phyloP scores from a whole-genome alignment of 30 jellyfish, hydroid and myxozoan genomes.

The Hydra vulgaris region DNA sequence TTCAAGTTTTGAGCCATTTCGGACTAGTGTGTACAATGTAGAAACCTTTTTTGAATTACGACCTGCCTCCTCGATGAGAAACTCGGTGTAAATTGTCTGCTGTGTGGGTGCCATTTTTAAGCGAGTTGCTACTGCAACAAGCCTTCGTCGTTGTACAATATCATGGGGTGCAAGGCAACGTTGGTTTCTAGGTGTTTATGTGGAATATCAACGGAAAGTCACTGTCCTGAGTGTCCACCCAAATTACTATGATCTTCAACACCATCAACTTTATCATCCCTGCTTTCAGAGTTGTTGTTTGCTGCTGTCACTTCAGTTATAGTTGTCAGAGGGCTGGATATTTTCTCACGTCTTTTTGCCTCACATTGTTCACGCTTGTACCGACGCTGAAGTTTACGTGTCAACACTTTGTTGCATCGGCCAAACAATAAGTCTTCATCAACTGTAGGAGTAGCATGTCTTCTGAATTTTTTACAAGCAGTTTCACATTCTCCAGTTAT shows the following conservation, averaged over 20 bases:
- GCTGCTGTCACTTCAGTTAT: too few relatives aligned
- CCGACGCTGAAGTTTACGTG: neutral
- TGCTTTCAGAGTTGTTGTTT: too few relatives aligned
- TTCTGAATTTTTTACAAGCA: neutral
- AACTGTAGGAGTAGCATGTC: neutral
- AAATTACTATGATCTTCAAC: too few relatives aligned
- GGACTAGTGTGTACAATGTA: too few relatives aligned
- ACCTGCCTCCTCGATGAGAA: neutral
- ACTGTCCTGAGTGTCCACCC: too few relatives aligned
- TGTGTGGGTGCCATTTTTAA: neutral
- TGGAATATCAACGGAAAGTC: too few relatives aligned
- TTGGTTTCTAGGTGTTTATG: too few relatives aligned
- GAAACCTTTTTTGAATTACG: neutral
- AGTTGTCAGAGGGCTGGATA: neutral
- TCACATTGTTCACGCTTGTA: neutral
- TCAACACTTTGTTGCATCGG: neutral
- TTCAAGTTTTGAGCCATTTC: too few relatives aligned
- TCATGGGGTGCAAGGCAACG: too few relatives aligned
- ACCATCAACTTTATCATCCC: too few relatives aligned
- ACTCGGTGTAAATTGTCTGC: neutral
- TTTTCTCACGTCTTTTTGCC: neutral
- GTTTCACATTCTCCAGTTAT: too few relatives aligned
- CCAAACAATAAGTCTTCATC: neutral
- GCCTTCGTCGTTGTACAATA: neutral
- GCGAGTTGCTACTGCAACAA: neutral